A percentile compares a stretch with the other conserved stretches of the same genome.
Conservation (phyloP, 2,888 invertebrate genomes). For the Calephelis perditalis region DNA sequence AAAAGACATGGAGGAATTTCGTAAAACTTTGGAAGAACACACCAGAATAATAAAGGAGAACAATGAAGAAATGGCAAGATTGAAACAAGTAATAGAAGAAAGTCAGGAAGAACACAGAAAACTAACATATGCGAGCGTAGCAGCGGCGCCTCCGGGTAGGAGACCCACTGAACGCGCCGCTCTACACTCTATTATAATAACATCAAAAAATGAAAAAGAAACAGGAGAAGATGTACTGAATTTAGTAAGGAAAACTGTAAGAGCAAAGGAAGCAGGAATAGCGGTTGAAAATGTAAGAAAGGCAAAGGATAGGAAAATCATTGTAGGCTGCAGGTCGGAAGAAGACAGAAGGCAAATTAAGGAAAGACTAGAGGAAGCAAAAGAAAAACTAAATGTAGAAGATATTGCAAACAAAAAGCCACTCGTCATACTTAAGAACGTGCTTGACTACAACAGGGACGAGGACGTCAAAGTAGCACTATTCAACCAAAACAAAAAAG, state of each 20-base stretch:
- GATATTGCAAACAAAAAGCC: not conserved
- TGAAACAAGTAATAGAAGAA: constrained; percentile 4
- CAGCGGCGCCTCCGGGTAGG: not conserved
- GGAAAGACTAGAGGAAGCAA: not conserved
- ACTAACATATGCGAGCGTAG: not conserved
- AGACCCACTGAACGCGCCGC: not conserved
- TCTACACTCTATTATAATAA: not conserved
- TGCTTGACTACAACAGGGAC: not conserved
- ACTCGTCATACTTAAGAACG: not conserved
- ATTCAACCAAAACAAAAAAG: not conserved
- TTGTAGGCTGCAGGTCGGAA: not conserved
- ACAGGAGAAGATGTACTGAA: not conserved
- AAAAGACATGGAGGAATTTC: not conserved
- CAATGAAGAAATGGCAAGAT: not conserved
- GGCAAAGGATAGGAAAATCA: not conserved
- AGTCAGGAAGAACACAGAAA: not conserved
- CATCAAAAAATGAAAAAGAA: not conserved
- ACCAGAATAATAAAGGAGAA: not conserved
- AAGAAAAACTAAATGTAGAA: not conserved
- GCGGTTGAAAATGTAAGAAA: not conserved
- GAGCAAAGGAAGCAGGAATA: not conserved
- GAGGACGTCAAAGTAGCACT: not conserved
- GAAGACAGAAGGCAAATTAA: not conserved
- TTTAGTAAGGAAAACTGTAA: not conserved
- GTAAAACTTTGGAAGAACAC: not conserved